Percentiles rank a stretch among this genome's conserved stretches.
Conservation (phyloP, 2,888 invertebrate genomes). For the Nycteola revayana region DNA sequence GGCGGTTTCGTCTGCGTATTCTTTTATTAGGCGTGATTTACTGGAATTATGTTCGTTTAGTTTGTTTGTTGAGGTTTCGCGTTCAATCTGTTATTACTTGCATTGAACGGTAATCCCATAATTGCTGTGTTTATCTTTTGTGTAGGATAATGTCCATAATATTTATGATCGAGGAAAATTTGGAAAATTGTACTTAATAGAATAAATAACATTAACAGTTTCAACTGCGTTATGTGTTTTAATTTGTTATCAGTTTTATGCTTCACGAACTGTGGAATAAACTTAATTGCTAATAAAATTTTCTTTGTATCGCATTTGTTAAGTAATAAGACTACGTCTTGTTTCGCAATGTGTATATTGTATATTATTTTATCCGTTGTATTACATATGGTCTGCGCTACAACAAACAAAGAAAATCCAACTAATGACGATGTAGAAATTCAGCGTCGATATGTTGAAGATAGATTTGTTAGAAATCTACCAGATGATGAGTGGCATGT, state of each 20-base stretch:
- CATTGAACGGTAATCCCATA: conserved; percentile 6
- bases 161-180: no score
- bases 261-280: no score
- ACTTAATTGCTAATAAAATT: no score
- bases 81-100: conserved; percentile 11
- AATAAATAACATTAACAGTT: no score
- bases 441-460: conserved; percentile 13
- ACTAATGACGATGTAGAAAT: neutral
- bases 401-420: neutral
- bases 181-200: no score
- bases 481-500: conserved; percentile 52
- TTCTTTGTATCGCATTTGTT: no score
- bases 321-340: no score
- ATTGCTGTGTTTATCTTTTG: conserved; percentile 7
- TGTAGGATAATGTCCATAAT: neutral
- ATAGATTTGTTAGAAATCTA: conserved; percentile 42
- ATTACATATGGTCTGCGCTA: neutral
- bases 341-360: no score
- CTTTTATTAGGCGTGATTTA: conserved; percentile 28
- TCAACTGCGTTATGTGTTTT: no score
- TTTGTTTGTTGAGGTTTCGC: conserved; percentile 22
- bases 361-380: no score
- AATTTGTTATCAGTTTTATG: no score
- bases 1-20: conserved; percentile 25
- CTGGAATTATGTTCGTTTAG: conserved; percentile 27